Evolutionary conservation across 2,888 invertebrate species (phyloP).

Genomic region (Plebejus anna): DNA sequence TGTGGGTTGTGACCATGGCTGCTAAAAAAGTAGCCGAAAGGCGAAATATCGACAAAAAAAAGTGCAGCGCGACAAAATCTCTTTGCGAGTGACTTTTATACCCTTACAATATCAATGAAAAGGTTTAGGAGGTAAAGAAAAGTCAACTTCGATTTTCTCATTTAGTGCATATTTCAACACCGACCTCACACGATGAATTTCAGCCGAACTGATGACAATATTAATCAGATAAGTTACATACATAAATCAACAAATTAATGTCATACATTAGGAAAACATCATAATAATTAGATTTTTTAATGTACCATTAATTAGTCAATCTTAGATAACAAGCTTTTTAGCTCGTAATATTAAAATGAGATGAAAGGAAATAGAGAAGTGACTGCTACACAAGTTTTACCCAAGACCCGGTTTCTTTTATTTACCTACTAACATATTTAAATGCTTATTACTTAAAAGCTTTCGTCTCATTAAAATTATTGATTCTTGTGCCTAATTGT

Average conservation of each 20-base stretch:
- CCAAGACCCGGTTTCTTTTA: not conserved
- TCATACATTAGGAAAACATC: not conserved
- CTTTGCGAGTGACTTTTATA: no score
- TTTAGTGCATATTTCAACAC: not conserved
- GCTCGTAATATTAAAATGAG: not conserved
- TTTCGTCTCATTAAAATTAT: not conserved
- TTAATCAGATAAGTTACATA: not conserved
- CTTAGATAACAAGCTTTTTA: slow-evolving; percentile 7
- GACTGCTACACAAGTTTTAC: not conserved
- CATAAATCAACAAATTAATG: not conserved
- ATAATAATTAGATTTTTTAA: not conserved
- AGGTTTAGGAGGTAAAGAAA: no score
- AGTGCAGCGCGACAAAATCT: no score
- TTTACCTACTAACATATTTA: not conserved
- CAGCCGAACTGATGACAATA: not conserved
- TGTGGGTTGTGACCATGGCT: no score
- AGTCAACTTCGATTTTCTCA: not conserved
- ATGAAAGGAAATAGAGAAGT: not conserved
- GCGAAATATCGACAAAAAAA: no score
- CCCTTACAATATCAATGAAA: no score
- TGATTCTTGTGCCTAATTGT: not conserved
- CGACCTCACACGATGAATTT: not conserved
- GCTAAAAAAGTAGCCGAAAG: no score
- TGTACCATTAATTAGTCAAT: not conserved
- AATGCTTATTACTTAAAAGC: not conserved